Base-by-base conservation (phyloP, 2,797 vertebrate genomes). In the Lacerta agilis region DNA sequence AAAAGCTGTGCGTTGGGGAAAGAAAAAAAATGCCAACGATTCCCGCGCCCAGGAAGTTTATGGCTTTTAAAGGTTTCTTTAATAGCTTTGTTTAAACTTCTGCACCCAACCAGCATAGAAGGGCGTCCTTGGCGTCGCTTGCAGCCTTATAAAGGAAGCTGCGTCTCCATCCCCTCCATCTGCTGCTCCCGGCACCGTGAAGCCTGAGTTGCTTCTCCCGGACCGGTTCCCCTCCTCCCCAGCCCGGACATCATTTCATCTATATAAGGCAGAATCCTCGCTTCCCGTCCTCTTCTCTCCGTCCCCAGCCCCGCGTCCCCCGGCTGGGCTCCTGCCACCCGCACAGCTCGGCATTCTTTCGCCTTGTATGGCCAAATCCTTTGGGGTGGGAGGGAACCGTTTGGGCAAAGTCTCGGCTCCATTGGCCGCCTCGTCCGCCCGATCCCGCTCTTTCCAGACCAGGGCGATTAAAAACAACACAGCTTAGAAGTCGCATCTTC, bases 351-450 rank as follows among this genome's bases (percentile, higher is more conserved):
- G 88, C 94, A 95, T 95, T 95, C 93, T 92, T 95, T 92, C 91
- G 91, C 95, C 95, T 95, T 95, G 88, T 95, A 94, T 93, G 95
- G 95, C 90, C 90, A 93, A 92, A 72, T 91, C 69, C 90, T 91
- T 79, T 27, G 82, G 88, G 91, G 18, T 91, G 87, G 90, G 84
- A 71, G 89, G 89, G 85, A 20, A 67, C 83, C 15, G 9, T n/a
- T 45, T 76, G 66, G 45, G n/a, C 7, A 55, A 79, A 36, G 38
- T 20, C 79, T 27, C 0, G 6, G 23, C 43, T 55, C 80, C 86
- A 91, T 91, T 91, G 90, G 90, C 75, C 71, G 87, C 83, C 29
- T 17, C 79, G 33, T 27, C 78, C 82, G 20, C 45, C 78, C 55
- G 85, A 78, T 20, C 82, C 83, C 8, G 45, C 83, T 58, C 73